Base-by-base conservation (phyloP, 1,140 invertebrate species). In the Hyposmocoma kahamanoa region DNA sequence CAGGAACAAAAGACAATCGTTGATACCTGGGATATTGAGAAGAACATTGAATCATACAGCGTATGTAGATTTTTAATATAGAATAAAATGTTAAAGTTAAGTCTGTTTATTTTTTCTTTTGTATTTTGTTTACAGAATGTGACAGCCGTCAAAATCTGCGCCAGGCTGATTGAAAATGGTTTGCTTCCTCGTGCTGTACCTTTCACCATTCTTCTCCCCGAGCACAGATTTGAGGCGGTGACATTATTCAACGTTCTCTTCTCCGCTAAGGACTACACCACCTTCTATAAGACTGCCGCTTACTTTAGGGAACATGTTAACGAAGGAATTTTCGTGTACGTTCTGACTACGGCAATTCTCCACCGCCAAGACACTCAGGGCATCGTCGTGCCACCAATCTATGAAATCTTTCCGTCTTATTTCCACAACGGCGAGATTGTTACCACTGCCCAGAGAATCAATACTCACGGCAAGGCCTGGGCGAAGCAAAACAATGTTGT, bases 221-320 rank as follows among this genome's bases (percentile, higher is more conserved):
- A 84, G 8, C 90, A 92, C 13, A 60, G 80, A 24, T 73, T 87
- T 28, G 89, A 93, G 68, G 88, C 88, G 39, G 72, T 84, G 13
- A 86, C 86, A 5, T 60, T 93, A 6, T 93, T 91, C 83, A 87
- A 92, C 43, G 53, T 92, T 11, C 88, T 94, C 57, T 90, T 88
- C 68, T 88, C 88, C 54, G 89, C 91, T 38, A 92, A 92, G 63
- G 86, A 89, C 52, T 90, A 79, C 62, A 77, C 87, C 6, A 89
- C 87, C 1, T 88, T 90, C 54, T 88, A 86, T 53, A 88, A 90
- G 48, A 88, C 87, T 8, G 89, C 90, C 15, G 78, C 86, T 11
- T 91, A 89, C 83, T 85, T 90, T 0, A 87, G 91, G 6, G 63
- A 90, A 20, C 59, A 85, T 28, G 72, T 90, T 41, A 93, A 91